These are phyloP conservation scores for Isotomurus palustris DNA, from an alignment of 2,888 invertebrate genomes.

Conservation along the genomic window DNA sequence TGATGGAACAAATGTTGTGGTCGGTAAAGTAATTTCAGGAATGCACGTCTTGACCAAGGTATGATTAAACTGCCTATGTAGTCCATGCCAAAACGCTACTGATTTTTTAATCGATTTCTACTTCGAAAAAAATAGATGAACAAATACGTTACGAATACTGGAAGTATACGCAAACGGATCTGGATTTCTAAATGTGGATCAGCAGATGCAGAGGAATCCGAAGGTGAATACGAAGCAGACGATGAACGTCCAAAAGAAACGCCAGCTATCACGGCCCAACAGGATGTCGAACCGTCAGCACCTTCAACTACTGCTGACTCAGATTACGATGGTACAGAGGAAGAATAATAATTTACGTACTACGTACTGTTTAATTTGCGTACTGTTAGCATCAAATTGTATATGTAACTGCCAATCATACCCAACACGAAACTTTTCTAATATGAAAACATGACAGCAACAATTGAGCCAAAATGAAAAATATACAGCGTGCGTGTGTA, in stretches of 20 bases:
- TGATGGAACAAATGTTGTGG: conserved; percentile 42
- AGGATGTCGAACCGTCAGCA: too few relatives aligned
- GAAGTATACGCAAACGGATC: conserved; percentile 29
- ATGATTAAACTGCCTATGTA: conserved; percentile 6
- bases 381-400: too few relatives aligned
- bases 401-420: too few relatives aligned
- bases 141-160: conserved; percentile 26
- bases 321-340: too few relatives aligned
- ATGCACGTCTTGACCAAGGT: conserved; percentile 38
- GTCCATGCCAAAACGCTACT: background rate
- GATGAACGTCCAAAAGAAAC: too few relatives aligned
- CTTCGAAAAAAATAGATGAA: conserved; percentile 7
- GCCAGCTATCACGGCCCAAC: too few relatives aligned
- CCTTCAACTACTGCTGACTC: too few relatives aligned
- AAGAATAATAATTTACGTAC: background rate
- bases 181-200: conserved; percentile 39
- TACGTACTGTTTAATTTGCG: background rate
- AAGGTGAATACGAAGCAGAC: conserved; percentile 9
- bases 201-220: conserved; percentile 16
- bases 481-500: too few relatives aligned
- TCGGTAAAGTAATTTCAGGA: conserved; percentile 39
- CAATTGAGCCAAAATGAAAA: too few relatives aligned
- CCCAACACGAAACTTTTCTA: too few relatives aligned
- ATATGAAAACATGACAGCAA: too few relatives aligned
- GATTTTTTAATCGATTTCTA: conserved; percentile 1